A percentile compares a stretch with the other conserved stretches of the same genome.
These are phyloP conservation scores for Drosophila mayaguana DNA, from an alignment of 2,888 invertebrate species.

Conservation along the genomic window DNA sequence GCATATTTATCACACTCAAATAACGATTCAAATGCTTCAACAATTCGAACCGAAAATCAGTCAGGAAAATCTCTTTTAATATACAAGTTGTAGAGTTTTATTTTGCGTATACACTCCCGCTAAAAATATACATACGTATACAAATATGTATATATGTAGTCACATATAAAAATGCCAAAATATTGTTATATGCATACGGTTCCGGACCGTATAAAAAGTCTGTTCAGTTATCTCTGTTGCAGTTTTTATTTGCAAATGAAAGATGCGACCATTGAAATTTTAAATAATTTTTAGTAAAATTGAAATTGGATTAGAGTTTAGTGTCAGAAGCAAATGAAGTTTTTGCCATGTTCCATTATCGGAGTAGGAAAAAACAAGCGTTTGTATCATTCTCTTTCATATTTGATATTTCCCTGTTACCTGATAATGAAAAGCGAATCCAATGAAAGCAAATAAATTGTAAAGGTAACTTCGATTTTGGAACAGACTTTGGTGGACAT, in stretches of 20 bases:
- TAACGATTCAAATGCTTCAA: neutral
- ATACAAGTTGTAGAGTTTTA: neutral
- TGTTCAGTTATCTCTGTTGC: neutral
- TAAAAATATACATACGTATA: neutral
- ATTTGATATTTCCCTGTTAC: too few relatives aligned
- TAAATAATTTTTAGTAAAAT: neutral
- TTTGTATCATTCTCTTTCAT: too few relatives aligned
- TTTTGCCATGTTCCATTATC: neutral
- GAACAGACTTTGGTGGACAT: too few relatives aligned
- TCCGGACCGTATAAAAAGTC: neutral
- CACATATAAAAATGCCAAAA: neutral
- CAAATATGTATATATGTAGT: neutral
- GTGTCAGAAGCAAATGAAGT: neutral
- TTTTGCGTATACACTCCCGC: neutral
- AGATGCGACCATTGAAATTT: neutral
- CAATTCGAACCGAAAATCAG: neutral
- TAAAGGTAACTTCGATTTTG: too few relatives aligned
- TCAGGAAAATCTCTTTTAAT: conserved; percentile 2
- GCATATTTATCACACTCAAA: neutral
- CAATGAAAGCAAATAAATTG: too few relatives aligned
- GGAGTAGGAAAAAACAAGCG: neutral
- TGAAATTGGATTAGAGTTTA: neutral
- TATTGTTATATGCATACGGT: neutral
- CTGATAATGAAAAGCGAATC: too few relatives aligned
- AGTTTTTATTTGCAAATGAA: neutral